Evolutionary conservation across 2,797 vertebrate genomes (phyloP), one percentile per base, ranked within the genome.

Genomic region (Neoniphon sammara): DNA sequence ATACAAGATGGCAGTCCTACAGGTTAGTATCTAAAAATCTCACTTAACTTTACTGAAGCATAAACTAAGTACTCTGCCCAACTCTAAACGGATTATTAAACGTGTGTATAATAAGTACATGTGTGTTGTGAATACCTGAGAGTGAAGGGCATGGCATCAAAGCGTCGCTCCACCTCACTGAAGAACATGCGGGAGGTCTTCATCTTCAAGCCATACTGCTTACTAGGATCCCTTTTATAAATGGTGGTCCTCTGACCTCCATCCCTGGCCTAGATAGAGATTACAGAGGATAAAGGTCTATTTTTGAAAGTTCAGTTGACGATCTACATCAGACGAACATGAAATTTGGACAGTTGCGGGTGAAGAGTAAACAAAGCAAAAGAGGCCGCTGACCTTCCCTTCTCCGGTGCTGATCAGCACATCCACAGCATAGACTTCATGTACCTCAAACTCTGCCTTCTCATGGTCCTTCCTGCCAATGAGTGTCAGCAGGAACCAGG

Each of bases 121-220:
- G 12, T 31, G 34, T 23, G 14, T 7, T 47, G 23, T 67, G 64
- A 49, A 52, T 91, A 98, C 97, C 98, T 94, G 30, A 99, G 94
- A 88, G 97, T 99, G 88, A 98, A 99, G 0, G 97, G 97, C 98
- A 99, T 97, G 75, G 96, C 94, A 82, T 97, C 97, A 66, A 98
- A 99, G 79, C 97, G 96, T 75, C 96, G 93, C 89, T 98, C 97
- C 72, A 99, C 96, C 90, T 99, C 97, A 10, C 97, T 98, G 93
- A 99, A 97, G 92, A 99, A 98, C 75, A 94, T 95, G 88, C 97
- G 96, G n/a, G 98, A 99, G 39, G 97, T 98, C 94, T 99, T 99
- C 96, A 99, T 98, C 91, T 99, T 98, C 82, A 99, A 85, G 75
- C 97, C 96, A 1, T 99, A 99, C 76, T 98, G 97, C 87, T 99